Evolutionary conservation across 2,888 invertebrate species (phyloP), one percentile per base, ranked within the genome.

Genomic region (Notodonta ziczac): DNA sequence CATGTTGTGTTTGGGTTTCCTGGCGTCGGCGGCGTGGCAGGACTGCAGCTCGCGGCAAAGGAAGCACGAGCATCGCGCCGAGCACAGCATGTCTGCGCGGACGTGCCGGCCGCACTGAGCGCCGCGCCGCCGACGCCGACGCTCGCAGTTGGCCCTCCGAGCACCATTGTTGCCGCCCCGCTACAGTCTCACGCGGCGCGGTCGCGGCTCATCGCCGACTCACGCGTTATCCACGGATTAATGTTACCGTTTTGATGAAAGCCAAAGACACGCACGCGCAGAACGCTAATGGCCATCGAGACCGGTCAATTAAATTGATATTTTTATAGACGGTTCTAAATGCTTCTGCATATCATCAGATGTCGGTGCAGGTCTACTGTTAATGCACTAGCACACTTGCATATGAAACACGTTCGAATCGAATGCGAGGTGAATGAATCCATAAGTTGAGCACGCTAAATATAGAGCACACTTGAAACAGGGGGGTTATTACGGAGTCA

Each of bases 11-110:
- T 86, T 90, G 74, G 89, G 91, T 83, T 90, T 93, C 70, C 91
- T 85, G 57, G 90, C 86, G 73, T 92, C 92, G 14, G 92, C 91
- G 68, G 94, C 94, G 70, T 94, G 95, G 83, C 94, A 95, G 74
- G 95, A 95, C 77, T 94, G 95, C 76, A 97, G 88, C 85, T 97
- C 96, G 71, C 96, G 95, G 86, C 97, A 97, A 81, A 97, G 94
- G 82, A 96, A 95, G 89, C 97, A 97, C 76, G 94, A 94, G 88
- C 97, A 97, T 78, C 96, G 95, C 93, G 95, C 94, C 79, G 95
- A 94, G 91, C 96, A 96, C 93, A 94, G 95, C 96, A 96, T 96
- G 84, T 84, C 91, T 84, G 84, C 78, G 85, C 86, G 85, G 81
- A 79, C 81, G 91, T 87, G 86, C 82, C 88, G 88, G 86, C 81